Conservation (phyloP, 2,113 vertebrate genomes). For the Passer domesticus region DNA sequence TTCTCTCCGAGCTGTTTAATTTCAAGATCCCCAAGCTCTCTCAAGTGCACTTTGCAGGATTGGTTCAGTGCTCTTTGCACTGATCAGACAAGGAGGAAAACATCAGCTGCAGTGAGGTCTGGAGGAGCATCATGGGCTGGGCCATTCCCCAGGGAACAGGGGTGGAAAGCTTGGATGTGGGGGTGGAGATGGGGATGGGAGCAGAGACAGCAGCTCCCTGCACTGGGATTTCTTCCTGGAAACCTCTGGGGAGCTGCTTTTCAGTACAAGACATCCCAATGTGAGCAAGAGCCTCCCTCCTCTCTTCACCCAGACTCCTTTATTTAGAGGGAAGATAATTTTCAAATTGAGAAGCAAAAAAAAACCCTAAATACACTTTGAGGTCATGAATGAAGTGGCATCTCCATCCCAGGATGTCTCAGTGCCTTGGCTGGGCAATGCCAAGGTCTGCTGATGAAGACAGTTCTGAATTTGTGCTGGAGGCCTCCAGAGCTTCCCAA, state of each 20-base stretch:
- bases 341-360: neutral
- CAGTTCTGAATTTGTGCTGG: neutral
- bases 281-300: neutral
- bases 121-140: accelerated
- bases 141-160: neutral
- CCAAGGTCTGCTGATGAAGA: neutral
- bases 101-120: neutral
- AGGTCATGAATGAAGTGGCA: neutral
- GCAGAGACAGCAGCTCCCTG: neutral
- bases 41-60: neutral
- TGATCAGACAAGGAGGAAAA: neutral
- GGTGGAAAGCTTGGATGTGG: neutral
- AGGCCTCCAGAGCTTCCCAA: neutral
- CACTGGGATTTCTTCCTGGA: neutral
- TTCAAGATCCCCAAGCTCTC: neutral
- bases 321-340: neutral
- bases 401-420: neutral
- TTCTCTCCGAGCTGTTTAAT: neutral
- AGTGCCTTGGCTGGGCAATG: neutral
- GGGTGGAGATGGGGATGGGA: neutral
- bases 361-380: neutral
- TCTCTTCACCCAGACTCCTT: neutral
- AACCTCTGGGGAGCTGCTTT: neutral
- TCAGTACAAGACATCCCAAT: neutral
- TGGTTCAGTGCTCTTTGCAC: neutral